Evolutionary conservation across 2,888 invertebrate species (phyloP).

Genomic region (Boloria euphrosyne): DNA sequence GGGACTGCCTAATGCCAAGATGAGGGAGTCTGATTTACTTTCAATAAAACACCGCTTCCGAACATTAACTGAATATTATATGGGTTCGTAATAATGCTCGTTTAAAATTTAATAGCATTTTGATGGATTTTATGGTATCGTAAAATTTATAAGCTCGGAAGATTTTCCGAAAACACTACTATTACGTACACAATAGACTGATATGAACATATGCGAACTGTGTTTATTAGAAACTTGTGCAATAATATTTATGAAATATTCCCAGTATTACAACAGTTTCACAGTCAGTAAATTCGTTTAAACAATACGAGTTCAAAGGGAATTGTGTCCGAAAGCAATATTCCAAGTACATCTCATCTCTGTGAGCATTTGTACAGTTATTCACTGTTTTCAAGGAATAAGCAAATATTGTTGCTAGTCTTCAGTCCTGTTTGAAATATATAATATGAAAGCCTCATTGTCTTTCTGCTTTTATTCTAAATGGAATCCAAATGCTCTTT

Average conservation of each 20-base stretch:
- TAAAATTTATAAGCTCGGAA: constrained; percentile 8
- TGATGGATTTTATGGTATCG: constrained; percentile 14
- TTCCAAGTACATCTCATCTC: constrained; percentile 7
- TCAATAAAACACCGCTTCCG: constrained; percentile 34
- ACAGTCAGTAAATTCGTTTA: too few relatives aligned
- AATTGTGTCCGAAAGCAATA: constrained; percentile 2
- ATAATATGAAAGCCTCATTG: constrained; percentile 8
- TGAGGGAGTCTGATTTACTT: constrained; percentile 21
- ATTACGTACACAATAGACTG: not conserved
- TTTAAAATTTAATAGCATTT: constrained; percentile 19
- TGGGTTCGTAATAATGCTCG: constrained; percentile 17
- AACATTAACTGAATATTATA: constrained; percentile 25
- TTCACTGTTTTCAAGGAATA: not conserved
- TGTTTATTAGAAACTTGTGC: too few relatives aligned
- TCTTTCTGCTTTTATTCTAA: constrained; percentile 13
- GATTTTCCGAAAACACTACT: not conserved
- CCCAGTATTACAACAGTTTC: too few relatives aligned
- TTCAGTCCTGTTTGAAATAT: constrained; percentile 11
- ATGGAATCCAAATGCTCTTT: constrained; percentile 14
- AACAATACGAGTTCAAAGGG: not conserved
- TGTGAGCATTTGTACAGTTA: constrained; percentile 8
- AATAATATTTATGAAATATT: too few relatives aligned
- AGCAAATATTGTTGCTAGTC: constrained; percentile 18
- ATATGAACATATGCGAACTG: not conserved
- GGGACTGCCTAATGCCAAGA: constrained; percentile 21